Evolutionary conservation across 2,888 invertebrate genomes (phyloP).

Genomic region (Tachystola acroxantha): DNA sequence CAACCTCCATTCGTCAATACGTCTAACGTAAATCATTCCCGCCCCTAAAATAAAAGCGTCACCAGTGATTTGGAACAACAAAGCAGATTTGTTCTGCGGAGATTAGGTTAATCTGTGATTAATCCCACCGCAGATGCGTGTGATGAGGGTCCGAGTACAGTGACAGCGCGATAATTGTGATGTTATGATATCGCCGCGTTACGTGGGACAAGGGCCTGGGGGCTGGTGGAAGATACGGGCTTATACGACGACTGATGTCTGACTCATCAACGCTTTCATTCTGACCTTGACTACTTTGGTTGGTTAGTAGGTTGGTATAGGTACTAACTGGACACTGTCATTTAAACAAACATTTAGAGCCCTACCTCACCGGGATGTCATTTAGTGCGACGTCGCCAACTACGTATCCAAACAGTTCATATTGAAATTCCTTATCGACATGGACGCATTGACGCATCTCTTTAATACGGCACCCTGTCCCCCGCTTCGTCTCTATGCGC

Average conservation of each 20-base stretch:
- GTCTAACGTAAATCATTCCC: constrained; percentile 3
- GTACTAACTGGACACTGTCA: too few relatives aligned
- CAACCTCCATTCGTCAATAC: constrained; percentile 2
- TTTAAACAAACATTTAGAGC: not conserved
- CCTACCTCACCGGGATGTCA: too few relatives aligned
- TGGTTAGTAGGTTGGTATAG: too few relatives aligned
- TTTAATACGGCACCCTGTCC: too few relatives aligned
- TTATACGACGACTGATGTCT: not conserved
- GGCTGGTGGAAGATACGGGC: constrained; percentile 1
- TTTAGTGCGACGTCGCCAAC: too few relatives aligned
- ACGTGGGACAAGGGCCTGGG: constrained; percentile 18
- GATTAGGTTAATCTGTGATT: constrained; percentile 55
- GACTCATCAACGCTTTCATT: too few relatives aligned
- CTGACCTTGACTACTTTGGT: too few relatives aligned
- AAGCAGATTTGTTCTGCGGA: constrained; percentile 47
- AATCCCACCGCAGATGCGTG: constrained; percentile 56
- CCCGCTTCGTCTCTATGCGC: too few relatives aligned
- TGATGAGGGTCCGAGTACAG: constrained; percentile 56
- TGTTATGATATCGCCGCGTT: constrained; percentile 43
- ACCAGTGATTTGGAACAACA: constrained; percentile 35
- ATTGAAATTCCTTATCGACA: too few relatives aligned
- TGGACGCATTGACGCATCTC: too few relatives aligned
- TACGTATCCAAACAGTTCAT: too few relatives aligned
- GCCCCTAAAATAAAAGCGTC: constrained; percentile 35
- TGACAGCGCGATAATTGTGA: constrained; percentile 66